phyloP scores from a whole-genome alignment of 2,888 invertebrate genomes.

The Chrysolina oricalcia region DNA sequence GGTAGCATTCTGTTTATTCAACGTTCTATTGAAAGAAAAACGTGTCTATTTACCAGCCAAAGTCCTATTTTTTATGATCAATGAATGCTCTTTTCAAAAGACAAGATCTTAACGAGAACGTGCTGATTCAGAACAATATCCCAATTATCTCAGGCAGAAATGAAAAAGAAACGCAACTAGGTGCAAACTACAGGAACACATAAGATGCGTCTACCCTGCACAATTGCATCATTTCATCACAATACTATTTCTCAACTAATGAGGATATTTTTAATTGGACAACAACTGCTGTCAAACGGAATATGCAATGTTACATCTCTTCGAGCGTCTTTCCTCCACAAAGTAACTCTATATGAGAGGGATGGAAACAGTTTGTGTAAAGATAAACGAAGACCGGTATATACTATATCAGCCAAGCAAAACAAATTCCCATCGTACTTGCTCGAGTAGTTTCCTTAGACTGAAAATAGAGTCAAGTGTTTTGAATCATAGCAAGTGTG shows the following conservation, averaged over 20 bases:
- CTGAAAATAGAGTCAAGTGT: slow-evolving; percentile 55
- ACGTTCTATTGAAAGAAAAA: too few relatives aligned
- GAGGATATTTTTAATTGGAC: slow-evolving; percentile 58
- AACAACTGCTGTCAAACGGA: slow-evolving; percentile 56
- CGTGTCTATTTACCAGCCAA: too few relatives aligned
- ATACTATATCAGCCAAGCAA: slow-evolving; percentile 42
- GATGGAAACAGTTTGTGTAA: neutral
- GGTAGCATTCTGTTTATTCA: too few relatives aligned
- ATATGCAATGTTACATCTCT: slow-evolving; percentile 46
- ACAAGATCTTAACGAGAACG: slow-evolving; percentile 26
- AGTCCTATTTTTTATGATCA: neutral
- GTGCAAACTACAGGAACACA: slow-evolving; percentile 32
- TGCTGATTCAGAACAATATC: slow-evolving; percentile 47
- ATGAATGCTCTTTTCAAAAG: neutral
- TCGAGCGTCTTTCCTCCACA: slow-evolving; percentile 17
- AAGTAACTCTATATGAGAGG: slow-evolving; percentile 9
- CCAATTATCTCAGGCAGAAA: slow-evolving; percentile 40
- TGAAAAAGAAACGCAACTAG: slow-evolving; percentile 30
- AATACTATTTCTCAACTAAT: slow-evolving; percentile 53
- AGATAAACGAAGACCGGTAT: slow-evolving; percentile 9
- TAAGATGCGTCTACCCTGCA: slow-evolving; percentile 22
- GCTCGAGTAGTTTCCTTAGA: slow-evolving; percentile 51
- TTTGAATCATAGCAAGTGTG: slow-evolving; percentile 52
- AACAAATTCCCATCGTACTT: slow-evolving; percentile 46
- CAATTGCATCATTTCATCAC: slow-evolving; percentile 50